Percentiles rank a stretch among this genome's conserved stretches.
Evolutionary conservation across 2,113 vertebrate species (phyloP).

Genomic region (Callocephalon fimbriatum): DNA sequence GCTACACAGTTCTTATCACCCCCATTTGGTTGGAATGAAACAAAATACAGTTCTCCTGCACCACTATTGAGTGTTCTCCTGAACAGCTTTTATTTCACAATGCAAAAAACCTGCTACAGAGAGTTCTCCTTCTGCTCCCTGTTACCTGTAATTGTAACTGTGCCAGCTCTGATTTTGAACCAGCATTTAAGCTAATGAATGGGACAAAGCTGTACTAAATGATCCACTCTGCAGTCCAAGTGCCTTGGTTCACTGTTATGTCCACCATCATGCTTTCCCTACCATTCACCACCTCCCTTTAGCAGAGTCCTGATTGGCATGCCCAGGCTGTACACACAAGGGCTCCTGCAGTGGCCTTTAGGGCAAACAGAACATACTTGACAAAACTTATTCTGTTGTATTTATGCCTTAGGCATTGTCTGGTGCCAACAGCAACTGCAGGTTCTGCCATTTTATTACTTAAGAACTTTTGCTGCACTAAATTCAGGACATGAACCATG

Average conservation of each 20-base stretch:
- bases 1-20: not conserved
- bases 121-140: not conserved
- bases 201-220: not conserved
- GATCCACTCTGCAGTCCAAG: not conserved
- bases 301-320: not conserved
- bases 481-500: not conserved
- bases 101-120: not conserved
- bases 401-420: not conserved
- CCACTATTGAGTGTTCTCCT: not conserved
- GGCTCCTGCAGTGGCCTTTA: not conserved
- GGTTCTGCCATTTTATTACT: not conserved
- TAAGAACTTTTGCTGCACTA: not conserved
- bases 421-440: not conserved
- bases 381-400: not conserved
- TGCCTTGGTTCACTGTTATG: not conserved
- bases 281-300: not conserved
- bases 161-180: not conserved
- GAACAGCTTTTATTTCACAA: not conserved
- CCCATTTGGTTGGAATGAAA: not conserved
- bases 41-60: not conserved
- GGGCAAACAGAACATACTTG: not conserved
- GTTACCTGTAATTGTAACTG: not conserved
- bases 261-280: not conserved
- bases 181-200: not conserved
- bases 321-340: not conserved